These are phyloP conservation scores for Drosophila leonis DNA, from an alignment of 2,888 invertebrate genomes.

Conservation along the genomic window DNA sequence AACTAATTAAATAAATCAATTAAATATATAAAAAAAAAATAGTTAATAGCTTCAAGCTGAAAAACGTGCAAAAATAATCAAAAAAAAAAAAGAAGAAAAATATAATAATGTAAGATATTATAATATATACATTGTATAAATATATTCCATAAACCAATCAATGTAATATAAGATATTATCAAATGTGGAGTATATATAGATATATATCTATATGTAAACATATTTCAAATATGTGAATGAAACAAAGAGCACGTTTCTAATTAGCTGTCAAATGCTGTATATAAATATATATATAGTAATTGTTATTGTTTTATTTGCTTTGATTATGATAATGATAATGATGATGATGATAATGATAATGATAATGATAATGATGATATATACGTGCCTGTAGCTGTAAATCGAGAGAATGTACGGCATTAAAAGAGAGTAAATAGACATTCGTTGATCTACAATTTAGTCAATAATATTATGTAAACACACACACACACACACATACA, in stretches of 20 bases:
- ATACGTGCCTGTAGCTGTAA: slow-evolving; percentile 49
- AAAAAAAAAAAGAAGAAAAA: not conserved
- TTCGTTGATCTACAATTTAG: slow-evolving; percentile 79
- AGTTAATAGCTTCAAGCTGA: not conserved
- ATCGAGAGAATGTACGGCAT: slow-evolving; percentile 25
- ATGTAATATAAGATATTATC: slow-evolving; percentile 15
- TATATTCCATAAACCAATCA: slow-evolving; percentile 9
- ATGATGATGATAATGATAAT: slow-evolving; percentile 7
- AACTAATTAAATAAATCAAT: not conserved
- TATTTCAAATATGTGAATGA: slow-evolving; percentile 3
- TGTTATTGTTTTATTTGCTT: slow-evolving; percentile 59
- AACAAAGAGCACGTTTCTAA: slow-evolving; percentile 8
- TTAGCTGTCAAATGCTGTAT: slow-evolving; percentile 15
- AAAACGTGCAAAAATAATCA: slow-evolving; percentile 1
- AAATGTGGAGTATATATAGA: slow-evolving; percentile 1
- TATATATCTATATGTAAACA: slow-evolving; percentile 3
- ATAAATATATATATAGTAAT: slow-evolving; percentile 31
- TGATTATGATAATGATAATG: slow-evolving; percentile 19
- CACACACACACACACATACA: slow-evolving; percentile 26
- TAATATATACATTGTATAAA: not conserved
- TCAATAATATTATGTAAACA: slow-evolving; percentile 66
- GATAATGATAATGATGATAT: slow-evolving; percentile 26
- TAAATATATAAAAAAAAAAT: not conserved
- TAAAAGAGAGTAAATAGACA: slow-evolving; percentile 64
- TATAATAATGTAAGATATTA: slow-evolving; percentile 2